phyloP scores from a whole-genome alignment of 2,888 invertebrate genomes.

The Crioceris asparagi region DNA sequence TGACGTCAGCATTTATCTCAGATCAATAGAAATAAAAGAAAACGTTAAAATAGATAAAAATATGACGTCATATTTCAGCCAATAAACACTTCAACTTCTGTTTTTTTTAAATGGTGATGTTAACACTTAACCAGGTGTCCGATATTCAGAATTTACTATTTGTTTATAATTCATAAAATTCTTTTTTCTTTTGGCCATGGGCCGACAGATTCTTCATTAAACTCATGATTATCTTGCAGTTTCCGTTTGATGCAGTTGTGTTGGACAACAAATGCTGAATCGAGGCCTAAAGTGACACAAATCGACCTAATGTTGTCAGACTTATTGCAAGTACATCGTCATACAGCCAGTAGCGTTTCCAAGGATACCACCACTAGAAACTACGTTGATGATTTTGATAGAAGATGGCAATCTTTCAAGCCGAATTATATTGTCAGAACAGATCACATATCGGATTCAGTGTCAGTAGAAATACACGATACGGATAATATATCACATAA shows the following conservation, averaged over 20 bases:
- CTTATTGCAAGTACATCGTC: constrained; percentile 33
- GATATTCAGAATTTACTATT: too few species aligned
- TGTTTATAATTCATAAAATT: too few species aligned
- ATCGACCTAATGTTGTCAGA: constrained; percentile 43
- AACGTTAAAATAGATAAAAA: too few species aligned
- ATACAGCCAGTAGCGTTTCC: constrained; percentile 20
- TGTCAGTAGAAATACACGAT: constrained; percentile 28
- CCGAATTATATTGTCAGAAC: constrained; percentile 52
- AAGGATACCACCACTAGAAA: constrained; percentile 6
- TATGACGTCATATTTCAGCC: too few species aligned
- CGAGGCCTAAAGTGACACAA: constrained; percentile 42
- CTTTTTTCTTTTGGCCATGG: too few species aligned
- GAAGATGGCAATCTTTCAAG: constrained; percentile 60
- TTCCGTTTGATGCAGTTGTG: constrained; percentile 64
- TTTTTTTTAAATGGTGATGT: too few species aligned
- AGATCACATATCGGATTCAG: constrained; percentile 36
- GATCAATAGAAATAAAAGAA: too few species aligned
- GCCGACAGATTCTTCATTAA: too few species aligned
- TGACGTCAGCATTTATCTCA: too few species aligned
- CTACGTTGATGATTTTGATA: constrained; percentile 54
- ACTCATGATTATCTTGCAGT: too few species aligned
- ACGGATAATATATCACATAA: constrained; percentile 39
- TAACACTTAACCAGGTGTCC: too few species aligned
- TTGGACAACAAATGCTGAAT: constrained; percentile 43
- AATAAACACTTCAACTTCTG: too few species aligned